Evolutionary conservation across 2,888 invertebrate genomes (phyloP).

Genomic region (Apamea crenata): DNA sequence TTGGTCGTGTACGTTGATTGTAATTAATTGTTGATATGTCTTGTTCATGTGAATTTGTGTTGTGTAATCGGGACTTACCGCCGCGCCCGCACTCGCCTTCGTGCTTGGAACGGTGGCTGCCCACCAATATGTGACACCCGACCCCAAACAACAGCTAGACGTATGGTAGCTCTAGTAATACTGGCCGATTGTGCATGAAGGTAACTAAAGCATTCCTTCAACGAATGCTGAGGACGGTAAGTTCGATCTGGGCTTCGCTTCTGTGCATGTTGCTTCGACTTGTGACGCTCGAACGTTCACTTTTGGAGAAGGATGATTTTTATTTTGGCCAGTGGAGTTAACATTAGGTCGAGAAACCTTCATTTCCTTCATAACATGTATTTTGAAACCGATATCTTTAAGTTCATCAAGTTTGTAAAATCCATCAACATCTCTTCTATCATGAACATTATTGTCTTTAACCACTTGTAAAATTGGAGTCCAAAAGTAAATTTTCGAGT

Average conservation of each 20-base stretch:
- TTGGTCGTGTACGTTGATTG: slow-evolving; percentile 89
- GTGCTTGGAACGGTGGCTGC: slow-evolving; percentile 85
- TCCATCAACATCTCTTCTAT: slow-evolving; percentile 34
- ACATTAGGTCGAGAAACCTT: slow-evolving; percentile 22
- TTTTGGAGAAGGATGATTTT: slow-evolving; percentile 56
- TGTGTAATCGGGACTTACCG: slow-evolving; percentile 86
- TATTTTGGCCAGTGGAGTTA: slow-evolving; percentile 33
- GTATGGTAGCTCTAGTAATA: slow-evolving; percentile 86
- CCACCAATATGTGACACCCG: slow-evolving; percentile 85
- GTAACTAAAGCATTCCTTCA: slow-evolving; percentile 87
- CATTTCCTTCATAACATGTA: slow-evolving; percentile 38
- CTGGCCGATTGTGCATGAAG: slow-evolving; percentile 86
- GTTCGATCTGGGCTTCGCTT: slow-evolving; percentile 83
- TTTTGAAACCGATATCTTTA: slow-evolving; percentile 26
- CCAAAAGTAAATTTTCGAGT: slow-evolving; percentile 81
- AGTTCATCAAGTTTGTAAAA: slow-evolving; percentile 26
- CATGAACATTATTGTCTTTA: neutral
- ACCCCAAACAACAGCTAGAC: slow-evolving; percentile 83
- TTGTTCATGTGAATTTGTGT: slow-evolving; percentile 90
- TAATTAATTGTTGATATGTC: slow-evolving; percentile 85
- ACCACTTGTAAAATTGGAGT: slow-evolving; percentile 32
- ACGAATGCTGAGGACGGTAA: slow-evolving; percentile 88
- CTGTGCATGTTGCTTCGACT: slow-evolving; percentile 69
- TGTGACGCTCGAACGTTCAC: slow-evolving; percentile 64
- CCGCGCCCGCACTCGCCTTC: slow-evolving; percentile 89